Percentiles rank a stretch among this genome's conserved stretches.
Conservation (phyloP, 2,797 vertebrate genomes). For the Masticophis lateralis region DNA sequence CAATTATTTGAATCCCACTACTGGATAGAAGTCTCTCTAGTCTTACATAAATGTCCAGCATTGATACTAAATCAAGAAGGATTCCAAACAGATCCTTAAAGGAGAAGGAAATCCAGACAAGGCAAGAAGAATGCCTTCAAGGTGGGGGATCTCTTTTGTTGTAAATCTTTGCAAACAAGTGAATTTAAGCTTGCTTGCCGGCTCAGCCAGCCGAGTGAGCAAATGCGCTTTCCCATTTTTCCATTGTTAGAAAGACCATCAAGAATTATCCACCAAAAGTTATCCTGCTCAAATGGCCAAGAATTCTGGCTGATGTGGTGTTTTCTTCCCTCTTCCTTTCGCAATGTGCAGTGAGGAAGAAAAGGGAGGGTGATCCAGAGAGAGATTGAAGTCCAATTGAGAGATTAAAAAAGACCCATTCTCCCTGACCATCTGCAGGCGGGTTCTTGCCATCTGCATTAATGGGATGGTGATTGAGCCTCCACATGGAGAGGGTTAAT, state of each 20-base stretch:
- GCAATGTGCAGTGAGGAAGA: not conserved
- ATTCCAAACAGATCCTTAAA: not conserved
- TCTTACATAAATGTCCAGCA: not conserved
- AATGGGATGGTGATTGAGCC: constrained; percentile 51
- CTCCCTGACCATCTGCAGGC: constrained; percentile 16
- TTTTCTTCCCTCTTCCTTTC: not conserved
- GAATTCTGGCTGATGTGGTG: not conserved
- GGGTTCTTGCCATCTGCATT: constrained; percentile 36
- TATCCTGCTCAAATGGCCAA: not conserved
- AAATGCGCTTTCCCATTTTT: not conserved
- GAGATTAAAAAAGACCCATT: not conserved
- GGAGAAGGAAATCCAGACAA: not conserved
- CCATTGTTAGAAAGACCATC: not conserved
- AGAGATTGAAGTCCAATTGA: constrained; percentile 46
- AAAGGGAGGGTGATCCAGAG: constrained; percentile 3
- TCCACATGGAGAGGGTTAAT: constrained; percentile 50
- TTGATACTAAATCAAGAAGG: not conserved
- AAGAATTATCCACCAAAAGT: not conserved
- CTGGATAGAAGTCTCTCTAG: not conserved
- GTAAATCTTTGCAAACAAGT: not conserved
- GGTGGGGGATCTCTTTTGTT: not conserved
- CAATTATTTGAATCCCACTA: too few relatives aligned
- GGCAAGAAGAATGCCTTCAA: not conserved
- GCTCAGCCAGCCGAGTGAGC: not conserved
- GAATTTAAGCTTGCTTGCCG: not conserved